Conservation (phyloP, 1,140 invertebrate genomes). For the Tribolium madens region DNA sequence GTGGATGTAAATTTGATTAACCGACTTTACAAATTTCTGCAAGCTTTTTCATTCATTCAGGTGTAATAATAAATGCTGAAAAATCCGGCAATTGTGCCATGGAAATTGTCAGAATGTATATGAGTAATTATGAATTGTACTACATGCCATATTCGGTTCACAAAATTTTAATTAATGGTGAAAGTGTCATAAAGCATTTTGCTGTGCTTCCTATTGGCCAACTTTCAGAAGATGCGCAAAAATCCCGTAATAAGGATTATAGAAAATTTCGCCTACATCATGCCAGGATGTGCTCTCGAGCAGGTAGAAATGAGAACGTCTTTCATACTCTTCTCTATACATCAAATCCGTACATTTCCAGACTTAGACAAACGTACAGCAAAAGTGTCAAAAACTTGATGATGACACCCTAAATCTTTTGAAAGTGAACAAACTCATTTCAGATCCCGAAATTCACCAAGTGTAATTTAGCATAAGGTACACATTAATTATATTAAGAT, state of each 20-base stretch:
- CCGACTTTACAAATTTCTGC: neutral
- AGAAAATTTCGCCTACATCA: neutral
- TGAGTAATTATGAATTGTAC: neutral
- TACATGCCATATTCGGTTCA: neutral
- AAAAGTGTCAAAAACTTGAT: neutral
- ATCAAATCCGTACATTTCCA: constrained; percentile 5
- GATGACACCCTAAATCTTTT: too few relatives aligned
- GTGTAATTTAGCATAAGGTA: too few relatives aligned
- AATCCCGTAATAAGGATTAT: neutral
- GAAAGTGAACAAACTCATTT: too few relatives aligned
- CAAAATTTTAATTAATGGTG: too few relatives aligned
- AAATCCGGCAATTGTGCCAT: neutral
- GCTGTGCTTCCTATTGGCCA: neutral
- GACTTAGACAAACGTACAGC: neutral
- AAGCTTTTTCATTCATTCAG: neutral
- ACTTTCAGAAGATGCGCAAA: neutral
- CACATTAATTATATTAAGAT: too few relatives aligned
- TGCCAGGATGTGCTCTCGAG: neutral
- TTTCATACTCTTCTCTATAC: neutral
- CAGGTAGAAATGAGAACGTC: neutral
- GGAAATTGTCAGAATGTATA: neutral
- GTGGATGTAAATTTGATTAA: neutral
- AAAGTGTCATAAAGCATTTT: neutral
- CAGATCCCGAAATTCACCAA: too few relatives aligned
- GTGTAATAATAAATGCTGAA: neutral